A percentile compares a stretch with the other conserved stretches of the same genome.
Conservation (phyloP, 2,888 invertebrate genomes). For the Hypena proboscidalis region DNA sequence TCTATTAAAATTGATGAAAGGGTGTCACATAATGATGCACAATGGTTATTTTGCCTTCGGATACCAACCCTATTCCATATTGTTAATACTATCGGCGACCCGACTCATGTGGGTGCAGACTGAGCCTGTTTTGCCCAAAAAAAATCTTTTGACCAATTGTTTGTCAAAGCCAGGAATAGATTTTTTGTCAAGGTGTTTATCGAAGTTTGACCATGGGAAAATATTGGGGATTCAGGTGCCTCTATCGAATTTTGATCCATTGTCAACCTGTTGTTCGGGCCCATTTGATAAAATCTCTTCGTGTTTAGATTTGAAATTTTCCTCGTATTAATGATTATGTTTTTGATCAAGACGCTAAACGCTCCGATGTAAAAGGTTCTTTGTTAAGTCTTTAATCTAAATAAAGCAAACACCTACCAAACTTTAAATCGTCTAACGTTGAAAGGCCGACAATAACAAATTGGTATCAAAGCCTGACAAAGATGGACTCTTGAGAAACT, state of each 20-base stretch:
- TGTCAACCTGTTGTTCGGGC: slow-evolving; percentile 72
- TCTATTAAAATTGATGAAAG: slow-evolving; percentile 81
- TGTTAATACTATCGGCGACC: slow-evolving; percentile 78
- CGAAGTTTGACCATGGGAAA: slow-evolving; percentile 84
- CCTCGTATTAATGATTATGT: slow-evolving; percentile 40
- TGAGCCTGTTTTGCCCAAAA: slow-evolving; percentile 74
- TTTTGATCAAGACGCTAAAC: slow-evolving; percentile 31
- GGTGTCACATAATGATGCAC: slow-evolving; percentile 75
- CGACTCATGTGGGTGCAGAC: slow-evolving; percentile 73
- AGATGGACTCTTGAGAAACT: slow-evolving; percentile 84
- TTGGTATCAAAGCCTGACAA: slow-evolving; percentile 84
- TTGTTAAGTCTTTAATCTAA: slow-evolving; percentile 59
- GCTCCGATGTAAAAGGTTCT: slow-evolving; percentile 31
- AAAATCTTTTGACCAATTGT: slow-evolving; percentile 82
- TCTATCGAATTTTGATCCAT: slow-evolving; percentile 66
- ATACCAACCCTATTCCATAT: slow-evolving; percentile 70
- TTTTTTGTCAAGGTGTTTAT: slow-evolving; percentile 82
- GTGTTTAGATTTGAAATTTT: slow-evolving; percentile 54
- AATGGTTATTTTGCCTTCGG: slow-evolving; percentile 80
- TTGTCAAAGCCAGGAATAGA: slow-evolving; percentile 73
- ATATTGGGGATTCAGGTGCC: slow-evolving; percentile 81
- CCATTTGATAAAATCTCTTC: slow-evolving; percentile 68
- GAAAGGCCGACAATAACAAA: slow-evolving; percentile 83
- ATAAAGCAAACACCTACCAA: slow-evolving; percentile 73
- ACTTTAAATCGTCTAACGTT: slow-evolving; percentile 79